Percentiles rank a stretch among this genome's conserved stretches.
Evolutionary conservation across 2,113 vertebrate genomes (phyloP).

Genomic region (Isichthys henryi): DNA sequence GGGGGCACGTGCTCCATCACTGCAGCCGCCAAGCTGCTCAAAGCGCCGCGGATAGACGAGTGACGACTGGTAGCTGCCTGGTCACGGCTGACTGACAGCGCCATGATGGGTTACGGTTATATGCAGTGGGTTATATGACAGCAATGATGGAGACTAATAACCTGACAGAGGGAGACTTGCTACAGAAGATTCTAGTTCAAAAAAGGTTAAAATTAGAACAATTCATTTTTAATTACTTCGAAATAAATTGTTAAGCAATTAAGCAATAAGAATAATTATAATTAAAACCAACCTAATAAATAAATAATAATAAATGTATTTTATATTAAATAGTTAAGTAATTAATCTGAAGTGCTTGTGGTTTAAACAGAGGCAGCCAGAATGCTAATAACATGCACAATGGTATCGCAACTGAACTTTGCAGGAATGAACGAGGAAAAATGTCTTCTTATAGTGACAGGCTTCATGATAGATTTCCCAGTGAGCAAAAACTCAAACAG

Average conservation of each 20-base stretch:
- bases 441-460: background rate
- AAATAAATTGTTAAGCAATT: background rate
- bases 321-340: background rate
- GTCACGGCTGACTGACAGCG: background rate
- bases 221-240: background rate
- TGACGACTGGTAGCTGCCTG: background rate
- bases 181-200: background rate
- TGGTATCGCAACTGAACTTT: background rate
- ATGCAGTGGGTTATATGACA: background rate
- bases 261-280: background rate
- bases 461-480: background rate
- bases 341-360: background rate
- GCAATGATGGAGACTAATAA: background rate
- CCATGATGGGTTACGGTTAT: background rate
- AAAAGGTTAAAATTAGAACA: background rate
- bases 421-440: background rate
- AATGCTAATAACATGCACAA: background rate
- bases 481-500: background rate
- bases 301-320: background rate
- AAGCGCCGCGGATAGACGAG: background rate
- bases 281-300: background rate
- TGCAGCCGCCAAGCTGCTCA: background rate
- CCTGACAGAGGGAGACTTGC: background rate
- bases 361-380: background rate
- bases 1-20: conserved; percentile 38